Base-by-base conservation (phyloP, 2,888 invertebrate species). In the Xylocampa areola region DNA sequence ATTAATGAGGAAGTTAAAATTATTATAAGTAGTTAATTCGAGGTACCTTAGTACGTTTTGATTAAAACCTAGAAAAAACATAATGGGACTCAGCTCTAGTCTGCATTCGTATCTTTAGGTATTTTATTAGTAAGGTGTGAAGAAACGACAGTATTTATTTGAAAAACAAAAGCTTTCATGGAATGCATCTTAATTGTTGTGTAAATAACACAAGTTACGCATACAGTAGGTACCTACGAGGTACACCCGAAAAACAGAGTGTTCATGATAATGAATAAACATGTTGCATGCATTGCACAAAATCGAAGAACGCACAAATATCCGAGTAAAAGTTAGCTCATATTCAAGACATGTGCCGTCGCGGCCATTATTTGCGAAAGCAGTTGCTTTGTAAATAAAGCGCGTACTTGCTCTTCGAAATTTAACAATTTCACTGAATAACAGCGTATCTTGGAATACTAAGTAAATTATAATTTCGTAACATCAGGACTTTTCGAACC, bases 371-470 rank as follows among this genome's bases (percentile, higher is more conserved):
- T 77, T 89, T 88, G 86, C 91, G 92, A 92, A 92, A 92, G 90
- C 77, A 14, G 51, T 77, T 83, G 76, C 79, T 91, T 89, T 76
- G 85, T 87, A 91, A 86, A 86, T 88, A 83, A 79, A 65, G 40
- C 82, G 83, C 87, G 87, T 85, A 60, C 27, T 54, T 79, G 64
- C 76, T 79, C 78, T 82, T 86, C 83, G 88, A 90, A 90, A 91
- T 90, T 89, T 80, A 76, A 88, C 87, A 89, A 87, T 92, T 92
- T 92, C 91, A 85, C 91, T 88, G 78, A 81, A 89, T 87, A 86
- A 82, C 81, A 59, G 55, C 66, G 69, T 69, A 73, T 70, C 70
- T 59, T 72, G 52, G 90, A 86, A 91, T 91, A 88, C 84, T 73
- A 88, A 90, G 70, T 76, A 50, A 53, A 58, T 23, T 13, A 27